Evolutionary conservation across 2,113 vertebrate species (phyloP).

Genomic region (Candoia aspera): DNA sequence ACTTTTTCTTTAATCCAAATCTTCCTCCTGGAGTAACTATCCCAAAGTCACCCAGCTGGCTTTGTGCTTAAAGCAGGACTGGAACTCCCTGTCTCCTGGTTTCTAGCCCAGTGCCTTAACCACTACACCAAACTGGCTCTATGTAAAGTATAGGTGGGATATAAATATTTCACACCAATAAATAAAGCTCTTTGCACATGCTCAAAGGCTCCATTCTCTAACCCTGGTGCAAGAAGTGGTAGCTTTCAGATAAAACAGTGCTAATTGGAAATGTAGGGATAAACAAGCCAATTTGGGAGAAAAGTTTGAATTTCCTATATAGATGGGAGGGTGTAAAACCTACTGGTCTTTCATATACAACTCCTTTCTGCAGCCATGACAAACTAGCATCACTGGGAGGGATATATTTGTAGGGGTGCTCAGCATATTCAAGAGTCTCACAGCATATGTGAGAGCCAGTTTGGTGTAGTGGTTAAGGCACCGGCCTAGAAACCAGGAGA

Average conservation of each 20-base stretch:
- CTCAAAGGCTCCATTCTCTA: neutral
- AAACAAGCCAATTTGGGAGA: neutral
- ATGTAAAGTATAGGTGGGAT: neutral
- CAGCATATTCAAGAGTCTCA: neutral
- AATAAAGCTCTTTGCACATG: neutral
- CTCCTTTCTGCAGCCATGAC: neutral
- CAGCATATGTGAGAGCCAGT: neutral
- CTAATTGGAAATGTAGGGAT: neutral
- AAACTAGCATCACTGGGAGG: neutral
- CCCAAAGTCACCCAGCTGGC: neutral
- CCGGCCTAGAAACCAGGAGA: neutral
- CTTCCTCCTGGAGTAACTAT: neutral
- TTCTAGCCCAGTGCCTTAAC: neutral
- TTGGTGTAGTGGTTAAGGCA: neutral
- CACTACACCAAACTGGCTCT: neutral
- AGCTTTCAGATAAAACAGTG: neutral
- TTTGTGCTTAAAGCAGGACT: neutral
- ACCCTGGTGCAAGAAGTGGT: too few species aligned
- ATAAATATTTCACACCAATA: neutral
- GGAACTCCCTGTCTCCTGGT: neutral
- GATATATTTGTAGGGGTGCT: neutral
- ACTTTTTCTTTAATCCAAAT: too few species aligned
- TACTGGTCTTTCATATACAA: neutral
- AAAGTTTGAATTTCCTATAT: neutral
- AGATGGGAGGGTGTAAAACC: neutral